phyloP scores from a whole-genome alignment of 2,113 vertebrate species.

The Anas platyrhynchos region DNA sequence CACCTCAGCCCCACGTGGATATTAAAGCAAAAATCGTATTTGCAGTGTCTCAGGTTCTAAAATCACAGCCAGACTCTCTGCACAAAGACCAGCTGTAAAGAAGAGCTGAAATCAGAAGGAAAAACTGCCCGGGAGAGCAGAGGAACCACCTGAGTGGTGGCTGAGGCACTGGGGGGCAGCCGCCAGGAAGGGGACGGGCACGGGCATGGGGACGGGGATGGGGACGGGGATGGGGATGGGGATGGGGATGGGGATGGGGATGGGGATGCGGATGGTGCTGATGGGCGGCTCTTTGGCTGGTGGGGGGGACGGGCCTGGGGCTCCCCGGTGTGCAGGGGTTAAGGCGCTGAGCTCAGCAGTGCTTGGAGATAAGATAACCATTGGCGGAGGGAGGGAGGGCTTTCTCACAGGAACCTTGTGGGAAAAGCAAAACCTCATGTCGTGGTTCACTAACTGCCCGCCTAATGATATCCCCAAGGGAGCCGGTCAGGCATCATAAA shows the following conservation, averaged over 20 bases:
- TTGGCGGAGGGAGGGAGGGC: background rate
- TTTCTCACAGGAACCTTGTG: slow-evolving; percentile 36
- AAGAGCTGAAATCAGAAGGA: background rate
- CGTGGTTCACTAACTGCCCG: slow-evolving; percentile 34
- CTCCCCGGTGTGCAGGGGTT: background rate
- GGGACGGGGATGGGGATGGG: background rate
- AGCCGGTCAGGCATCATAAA: slow-evolving; percentile 18
- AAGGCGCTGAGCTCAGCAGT: background rate
- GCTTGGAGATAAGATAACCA: background rate
- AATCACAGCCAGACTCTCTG: background rate
- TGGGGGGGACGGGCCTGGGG: fast-evolving
- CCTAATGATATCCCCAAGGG: slow-evolving; percentile 16
- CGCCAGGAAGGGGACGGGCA: background rate
- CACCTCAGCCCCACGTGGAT: background rate
- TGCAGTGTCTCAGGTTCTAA: background rate
- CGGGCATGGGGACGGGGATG: background rate
- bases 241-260: background rate
- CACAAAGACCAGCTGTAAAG: fast-evolving
- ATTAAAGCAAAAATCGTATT: fast-evolving
- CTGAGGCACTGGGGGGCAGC: fast-evolving
- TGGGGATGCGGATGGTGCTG: background rate
- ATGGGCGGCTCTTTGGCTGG: background rate
- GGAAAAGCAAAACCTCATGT: slow-evolving; percentile 36
- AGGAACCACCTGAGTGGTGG: background rate
- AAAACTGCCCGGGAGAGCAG: fast-evolving